Evolutionary conservation across 2,888 invertebrate genomes (phyloP).

Genomic region (Tiliacea aurago): DNA sequence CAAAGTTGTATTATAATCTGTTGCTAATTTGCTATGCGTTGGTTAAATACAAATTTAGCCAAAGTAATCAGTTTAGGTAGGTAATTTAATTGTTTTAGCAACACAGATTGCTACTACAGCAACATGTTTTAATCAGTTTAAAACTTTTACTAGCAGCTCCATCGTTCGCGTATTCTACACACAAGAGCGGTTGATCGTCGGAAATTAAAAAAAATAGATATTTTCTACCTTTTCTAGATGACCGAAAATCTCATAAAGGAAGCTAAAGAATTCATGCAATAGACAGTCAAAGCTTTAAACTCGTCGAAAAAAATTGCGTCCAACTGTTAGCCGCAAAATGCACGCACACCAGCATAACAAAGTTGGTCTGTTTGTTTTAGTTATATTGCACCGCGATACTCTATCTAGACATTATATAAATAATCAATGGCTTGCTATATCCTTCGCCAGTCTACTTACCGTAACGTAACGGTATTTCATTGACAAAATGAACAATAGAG

Average conservation of each 20-base stretch:
- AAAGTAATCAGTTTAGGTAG: constrained; percentile 35
- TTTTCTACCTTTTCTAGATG: not conserved
- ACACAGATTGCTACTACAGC: constrained; percentile 34
- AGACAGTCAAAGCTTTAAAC: no score
- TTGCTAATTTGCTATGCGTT: constrained; percentile 8
- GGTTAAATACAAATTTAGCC: constrained; percentile 24
- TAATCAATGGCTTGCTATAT: constrained; percentile 3
- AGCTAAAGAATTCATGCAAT: not conserved
- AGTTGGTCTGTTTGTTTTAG: no score
- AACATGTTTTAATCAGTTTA: constrained; percentile 43
- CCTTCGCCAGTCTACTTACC: constrained; percentile 15
- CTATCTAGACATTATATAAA: no score
- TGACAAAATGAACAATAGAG: constrained; percentile 44
- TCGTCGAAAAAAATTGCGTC: no score
- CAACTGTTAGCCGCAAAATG: no score
- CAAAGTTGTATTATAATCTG: constrained; percentile 12
- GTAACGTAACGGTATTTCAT: constrained; percentile 43
- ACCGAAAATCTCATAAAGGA: not conserved
- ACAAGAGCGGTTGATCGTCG: not conserved
- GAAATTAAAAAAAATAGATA: not conserved
- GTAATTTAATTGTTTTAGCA: constrained; percentile 34
- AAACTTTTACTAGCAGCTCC: constrained; percentile 34
- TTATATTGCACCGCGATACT: no score
- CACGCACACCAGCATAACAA: no score
- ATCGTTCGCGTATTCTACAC: not conserved